Evolutionary conservation across 2,888 invertebrate genomes (phyloP).

Genomic region (Drosophila mulleri): DNA sequence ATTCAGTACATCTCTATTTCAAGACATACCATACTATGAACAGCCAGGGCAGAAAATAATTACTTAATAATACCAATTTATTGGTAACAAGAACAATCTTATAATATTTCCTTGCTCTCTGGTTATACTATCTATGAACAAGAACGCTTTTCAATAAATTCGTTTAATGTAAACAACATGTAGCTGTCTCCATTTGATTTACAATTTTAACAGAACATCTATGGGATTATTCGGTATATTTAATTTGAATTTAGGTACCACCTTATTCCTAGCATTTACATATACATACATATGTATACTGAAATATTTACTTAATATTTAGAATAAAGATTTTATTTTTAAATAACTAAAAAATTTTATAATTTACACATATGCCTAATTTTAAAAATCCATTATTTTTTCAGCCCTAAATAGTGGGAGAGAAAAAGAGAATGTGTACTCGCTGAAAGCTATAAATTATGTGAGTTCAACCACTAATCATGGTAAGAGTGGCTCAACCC

Average conservation of each 20-base stretch:
- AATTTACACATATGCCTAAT: neutral
- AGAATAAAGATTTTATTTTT: neutral
- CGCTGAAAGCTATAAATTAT: neutral
- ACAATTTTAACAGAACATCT: too few species aligned
- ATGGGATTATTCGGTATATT: too few species aligned
- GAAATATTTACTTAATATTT: too few species aligned
- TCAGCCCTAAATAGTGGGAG: neutral
- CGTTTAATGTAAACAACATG: too few species aligned
- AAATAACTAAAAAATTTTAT: neutral
- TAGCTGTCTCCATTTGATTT: too few species aligned
- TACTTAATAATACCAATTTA: neutral
- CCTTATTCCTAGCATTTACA: neutral
- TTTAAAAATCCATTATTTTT: too few species aligned
- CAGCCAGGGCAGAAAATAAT: neutral
- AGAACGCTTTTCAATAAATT: neutral
- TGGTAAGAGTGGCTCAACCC: conserved; percentile 2
- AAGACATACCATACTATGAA: neutral
- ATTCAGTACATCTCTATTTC: neutral
- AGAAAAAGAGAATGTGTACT: neutral
- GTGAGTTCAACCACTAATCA: too few species aligned
- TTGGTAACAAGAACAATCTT: too few species aligned
- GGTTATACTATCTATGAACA: neutral
- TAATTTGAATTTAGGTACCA: neutral
- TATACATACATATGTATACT: too few species aligned
- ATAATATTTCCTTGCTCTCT: neutral